Evolutionary conservation across 1,140 invertebrate species (phyloP).

Genomic region (Eubasilissa regina): DNA sequence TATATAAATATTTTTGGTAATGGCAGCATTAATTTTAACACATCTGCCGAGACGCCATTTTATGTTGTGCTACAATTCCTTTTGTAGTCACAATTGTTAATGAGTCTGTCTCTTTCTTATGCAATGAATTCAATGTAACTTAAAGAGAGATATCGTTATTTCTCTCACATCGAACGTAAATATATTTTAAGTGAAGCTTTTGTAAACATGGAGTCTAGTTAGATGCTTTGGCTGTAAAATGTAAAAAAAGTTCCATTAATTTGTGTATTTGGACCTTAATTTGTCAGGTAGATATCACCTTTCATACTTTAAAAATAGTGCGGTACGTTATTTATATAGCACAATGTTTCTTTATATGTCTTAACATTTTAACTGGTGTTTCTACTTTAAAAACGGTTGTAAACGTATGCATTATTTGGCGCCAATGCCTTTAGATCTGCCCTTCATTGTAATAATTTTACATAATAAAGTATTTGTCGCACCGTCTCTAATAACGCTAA

Average conservation of each 20-base stretch:
- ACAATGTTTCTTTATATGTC: not conserved
- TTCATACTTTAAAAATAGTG: not conserved
- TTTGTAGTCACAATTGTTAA: conserved; percentile 29
- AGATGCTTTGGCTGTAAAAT: conserved; percentile 44
- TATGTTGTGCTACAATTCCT: conserved; percentile 46
- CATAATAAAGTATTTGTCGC: not conserved
- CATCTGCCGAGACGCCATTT: conserved; percentile 60
- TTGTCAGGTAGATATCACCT: conserved; percentile 41
- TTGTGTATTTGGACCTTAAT: conserved; percentile 36
- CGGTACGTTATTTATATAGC: not conserved
- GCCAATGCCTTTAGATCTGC: conserved; percentile 42
- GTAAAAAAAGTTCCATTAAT: conserved; percentile 38
- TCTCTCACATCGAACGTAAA: conserved; percentile 28
- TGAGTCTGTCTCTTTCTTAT: conserved; percentile 27
- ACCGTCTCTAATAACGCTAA: conserved; percentile 8
- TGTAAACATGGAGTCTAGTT: conserved; percentile 56
- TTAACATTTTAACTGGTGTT: conserved; percentile 39
- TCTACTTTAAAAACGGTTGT: conserved; percentile 47
- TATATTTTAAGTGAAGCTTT: conserved; percentile 45
- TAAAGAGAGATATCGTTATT: conserved; percentile 34
- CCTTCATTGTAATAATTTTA: conserved; percentile 8
- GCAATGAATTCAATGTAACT: not conserved
- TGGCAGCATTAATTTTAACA: conserved; percentile 25
- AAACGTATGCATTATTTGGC: conserved; percentile 57
- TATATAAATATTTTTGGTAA: not conserved